Conservation (phyloP, 2,797 vertebrate species). For the Trematomus bernacchii region DNA sequence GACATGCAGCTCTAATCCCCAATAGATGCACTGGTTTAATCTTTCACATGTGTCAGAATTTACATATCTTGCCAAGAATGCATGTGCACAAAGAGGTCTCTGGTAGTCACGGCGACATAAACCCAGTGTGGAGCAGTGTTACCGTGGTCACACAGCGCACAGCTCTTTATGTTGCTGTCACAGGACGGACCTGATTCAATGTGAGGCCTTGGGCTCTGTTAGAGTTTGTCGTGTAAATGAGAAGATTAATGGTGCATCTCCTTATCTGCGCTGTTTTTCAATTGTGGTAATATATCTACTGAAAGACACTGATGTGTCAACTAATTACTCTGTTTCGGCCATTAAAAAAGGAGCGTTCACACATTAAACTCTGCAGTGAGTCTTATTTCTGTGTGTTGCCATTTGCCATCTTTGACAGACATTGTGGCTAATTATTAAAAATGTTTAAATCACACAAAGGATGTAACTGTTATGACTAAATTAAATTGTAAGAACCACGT, state of each 20-base stretch:
- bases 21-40: neutral
- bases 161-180: slow-evolving; percentile 66
- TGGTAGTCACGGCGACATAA: neutral
- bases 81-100: neutral
- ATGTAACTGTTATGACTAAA: slow-evolving; percentile 21
- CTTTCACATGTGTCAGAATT: neutral
- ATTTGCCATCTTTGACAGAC: slow-evolving; percentile 43
- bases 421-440: slow-evolving; percentile 43
- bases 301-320: slow-evolving; percentile 75
- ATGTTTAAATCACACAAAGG: slow-evolving; percentile 25
- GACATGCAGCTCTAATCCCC: too few species aligned
- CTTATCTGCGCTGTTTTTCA: slow-evolving; percentile 78
- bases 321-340: slow-evolving; percentile 72
- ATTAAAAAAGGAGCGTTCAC: slow-evolving; percentile 58
- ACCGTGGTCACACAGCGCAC: slow-evolving; percentile 14
- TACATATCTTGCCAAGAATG: neutral
- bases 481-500: slow-evolving; percentile 2
- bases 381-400: neutral
- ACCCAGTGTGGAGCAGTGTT: neutral
- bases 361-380: slow-evolving; percentile 36
- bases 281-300: slow-evolving; percentile 71
- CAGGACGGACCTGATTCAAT: slow-evolving; percentile 63
- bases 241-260: slow-evolving; percentile 80
- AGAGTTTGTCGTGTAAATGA: slow-evolving; percentile 79
- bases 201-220: slow-evolving; percentile 70